Conservation (phyloP, 35 echinoderm and acorn worm genomes). For the Lytechinus variegatus region DNA sequence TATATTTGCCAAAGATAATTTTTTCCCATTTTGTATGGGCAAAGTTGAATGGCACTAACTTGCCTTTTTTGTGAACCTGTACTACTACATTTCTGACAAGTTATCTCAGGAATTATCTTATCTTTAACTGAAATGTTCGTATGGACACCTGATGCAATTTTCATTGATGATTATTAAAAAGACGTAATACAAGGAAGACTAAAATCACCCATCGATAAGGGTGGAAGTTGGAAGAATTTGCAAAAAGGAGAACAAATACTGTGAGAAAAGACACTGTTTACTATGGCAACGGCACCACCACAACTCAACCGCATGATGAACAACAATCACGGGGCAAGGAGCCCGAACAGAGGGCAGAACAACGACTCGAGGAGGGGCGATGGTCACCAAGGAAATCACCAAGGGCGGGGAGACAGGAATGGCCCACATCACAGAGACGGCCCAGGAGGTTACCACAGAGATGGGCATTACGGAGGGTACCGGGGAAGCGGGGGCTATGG, state of each 20-base stretch:
- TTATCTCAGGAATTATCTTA: constrained; percentile 47
- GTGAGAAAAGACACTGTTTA: constrained; percentile 48
- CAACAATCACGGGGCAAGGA: constrained; percentile 69
- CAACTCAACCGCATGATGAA: constrained; percentile 62
- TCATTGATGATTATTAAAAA: background rate
- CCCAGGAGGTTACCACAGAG: constrained; percentile 49
- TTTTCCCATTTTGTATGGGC: constrained; percentile 34
- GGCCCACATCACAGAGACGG: constrained; percentile 28
- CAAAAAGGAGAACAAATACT: background rate
- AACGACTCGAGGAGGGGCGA: constrained; percentile 47
- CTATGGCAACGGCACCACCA: constrained; percentile 73
- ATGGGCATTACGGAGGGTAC: background rate
- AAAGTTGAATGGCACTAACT: constrained; percentile 41
- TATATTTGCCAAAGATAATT: constrained; percentile 81
- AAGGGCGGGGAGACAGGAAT: constrained; percentile 29
- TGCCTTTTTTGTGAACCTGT: constrained; percentile 51
- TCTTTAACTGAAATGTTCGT: constrained; percentile 48
- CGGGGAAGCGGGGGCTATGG: constrained; percentile 22
- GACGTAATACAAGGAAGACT: background rate
- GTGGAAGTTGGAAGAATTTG: background rate
- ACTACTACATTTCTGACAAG: constrained; percentile 53
- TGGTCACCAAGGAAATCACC: constrained; percentile 25
- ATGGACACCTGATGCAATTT: constrained; percentile 47
- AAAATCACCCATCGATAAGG: background rate
- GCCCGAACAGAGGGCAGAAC: constrained; percentile 61